These are phyloP conservation scores for Pseudomyrmex cubaensis DNA, from an alignment of 1,140 invertebrate species.

Conservation along the genomic window DNA sequence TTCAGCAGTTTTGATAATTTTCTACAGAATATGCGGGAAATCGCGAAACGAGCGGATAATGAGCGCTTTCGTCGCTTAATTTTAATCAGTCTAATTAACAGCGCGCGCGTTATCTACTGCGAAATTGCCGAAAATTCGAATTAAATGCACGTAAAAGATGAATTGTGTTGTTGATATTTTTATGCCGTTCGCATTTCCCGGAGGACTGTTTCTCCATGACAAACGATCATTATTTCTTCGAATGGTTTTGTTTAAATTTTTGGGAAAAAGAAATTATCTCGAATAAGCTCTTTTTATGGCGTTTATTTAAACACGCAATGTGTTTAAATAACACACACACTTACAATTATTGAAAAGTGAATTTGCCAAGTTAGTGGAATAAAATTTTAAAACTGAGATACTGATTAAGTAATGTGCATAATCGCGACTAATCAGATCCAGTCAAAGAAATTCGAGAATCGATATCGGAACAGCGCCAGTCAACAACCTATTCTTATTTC, in stretches of 20 bases:
- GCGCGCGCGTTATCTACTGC: slow-evolving; percentile 12
- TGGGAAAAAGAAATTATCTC: too few relatives aligned
- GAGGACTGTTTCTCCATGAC: not conserved
- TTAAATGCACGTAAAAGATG: slow-evolving; percentile 41
- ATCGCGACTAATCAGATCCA: not conserved
- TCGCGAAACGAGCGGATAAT: slow-evolving; percentile 42
- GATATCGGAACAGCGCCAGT: not conserved
- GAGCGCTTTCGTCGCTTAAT: slow-evolving; percentile 53
- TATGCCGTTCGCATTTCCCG: not conserved
- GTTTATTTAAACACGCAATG: too few relatives aligned
- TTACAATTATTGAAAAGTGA: too few relatives aligned
- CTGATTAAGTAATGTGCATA: too few relatives aligned
- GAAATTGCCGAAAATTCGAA: slow-evolving; percentile 43
- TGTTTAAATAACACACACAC: too few relatives aligned
- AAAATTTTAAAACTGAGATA: too few relatives aligned
- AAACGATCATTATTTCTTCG: slow-evolving; percentile 23
- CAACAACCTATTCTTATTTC: slow-evolving; percentile 7
- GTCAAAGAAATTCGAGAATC: not conserved
- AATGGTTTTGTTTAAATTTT: not conserved
- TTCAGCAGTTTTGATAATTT: slow-evolving; percentile 41
- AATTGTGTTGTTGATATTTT: slow-evolving; percentile 19
- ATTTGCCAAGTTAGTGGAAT: too few relatives aligned
- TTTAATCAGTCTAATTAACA: slow-evolving; percentile 57
- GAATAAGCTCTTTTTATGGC: too few relatives aligned
- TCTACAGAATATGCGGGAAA: slow-evolving; percentile 19